Percentiles rank a stretch among this genome's conserved stretches.
These are phyloP conservation scores for Idaea aversata DNA, from an alignment of 2,888 invertebrate genomes.

Conservation along the genomic window DNA sequence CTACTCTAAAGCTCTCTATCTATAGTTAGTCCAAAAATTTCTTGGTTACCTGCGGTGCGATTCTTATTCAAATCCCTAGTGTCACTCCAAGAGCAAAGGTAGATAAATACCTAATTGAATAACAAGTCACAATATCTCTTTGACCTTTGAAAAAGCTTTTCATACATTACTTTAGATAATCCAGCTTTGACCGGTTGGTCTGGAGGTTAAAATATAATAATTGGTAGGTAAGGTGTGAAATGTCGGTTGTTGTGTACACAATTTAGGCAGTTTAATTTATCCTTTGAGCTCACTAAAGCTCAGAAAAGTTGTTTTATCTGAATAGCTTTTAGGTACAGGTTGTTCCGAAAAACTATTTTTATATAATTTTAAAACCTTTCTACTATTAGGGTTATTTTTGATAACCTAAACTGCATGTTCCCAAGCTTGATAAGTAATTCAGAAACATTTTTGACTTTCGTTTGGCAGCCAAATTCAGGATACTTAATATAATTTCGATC, in stretches of 20 bases:
- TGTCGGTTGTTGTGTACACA: background rate
- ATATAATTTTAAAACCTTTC: background rate
- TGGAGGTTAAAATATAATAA: slow-evolving; percentile 20
- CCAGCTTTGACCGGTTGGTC: slow-evolving; percentile 13
- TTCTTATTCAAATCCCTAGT: too few species aligned
- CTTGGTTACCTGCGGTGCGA: too few species aligned
- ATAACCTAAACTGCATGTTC: too few species aligned
- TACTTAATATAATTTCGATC: too few species aligned
- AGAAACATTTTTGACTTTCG: too few species aligned
- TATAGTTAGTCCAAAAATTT: too few species aligned
- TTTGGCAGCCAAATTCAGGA: too few species aligned
- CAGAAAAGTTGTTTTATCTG: background rate
- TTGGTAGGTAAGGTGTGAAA: background rate
- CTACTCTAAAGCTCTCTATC: too few species aligned
- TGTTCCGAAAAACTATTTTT: background rate
- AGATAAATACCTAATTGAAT: background rate
- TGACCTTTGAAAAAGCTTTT: slow-evolving; percentile 4
- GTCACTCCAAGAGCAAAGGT: too few species aligned
- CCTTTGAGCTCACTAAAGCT: background rate
- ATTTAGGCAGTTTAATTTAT: background rate
- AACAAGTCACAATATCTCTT: background rate
- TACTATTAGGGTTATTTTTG: too few species aligned
- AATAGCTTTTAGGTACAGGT: background rate
- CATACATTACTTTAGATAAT: slow-evolving; percentile 10
- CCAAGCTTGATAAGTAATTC: too few species aligned